Evolutionary conservation across 2,888 invertebrate genomes (phyloP), one percentile per base, ranked within the genome.

Genomic region (Hypsopygia costalis): DNA sequence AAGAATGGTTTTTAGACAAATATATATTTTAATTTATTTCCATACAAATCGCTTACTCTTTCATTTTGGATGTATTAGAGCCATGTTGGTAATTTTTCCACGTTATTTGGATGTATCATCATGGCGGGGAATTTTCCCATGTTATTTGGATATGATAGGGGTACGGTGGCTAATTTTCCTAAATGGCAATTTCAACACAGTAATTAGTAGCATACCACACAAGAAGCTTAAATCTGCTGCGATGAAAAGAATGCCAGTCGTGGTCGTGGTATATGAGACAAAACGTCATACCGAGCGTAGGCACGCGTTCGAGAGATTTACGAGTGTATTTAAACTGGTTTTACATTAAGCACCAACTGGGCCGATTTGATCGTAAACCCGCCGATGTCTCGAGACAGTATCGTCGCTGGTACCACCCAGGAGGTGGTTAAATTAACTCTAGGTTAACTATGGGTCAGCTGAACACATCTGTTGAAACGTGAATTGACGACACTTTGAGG

Each of bases 271-370:
- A 51, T 58, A 68, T 60, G 65, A 69, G 69, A 74, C 68, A 69
- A 62, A 58, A 62, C 68, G 65, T 65, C 73, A 68, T 68, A 62
- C 59, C 58, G 52, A 57, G 71, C 69, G 77, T 75, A 76, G 80
- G 80, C 81, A 81, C 81, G 81, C 75, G 81, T 68, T 67, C 60
- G 49, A 55, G 62, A 80, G 81, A 85, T 83, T 82, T 85, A 85
- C 81, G 83, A 81, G 80, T 82, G 77, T 80, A 81, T 82, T 85
- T 81, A 82, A 85, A 83, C 83, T 79, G 83, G 81, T 83, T 83
- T 75, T 69, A 77, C 81, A 81, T 83, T 82, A 82, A 81, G 74
- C 69, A 79, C 73, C 75, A 80, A 78, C 79, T 74, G 74, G 69
- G 67, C 66, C 68, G 78, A 85, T 85, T 80, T 81, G 81, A 82